Conservation (phyloP, 2,888 invertebrate species). For the Drosophila leonis region DNA sequence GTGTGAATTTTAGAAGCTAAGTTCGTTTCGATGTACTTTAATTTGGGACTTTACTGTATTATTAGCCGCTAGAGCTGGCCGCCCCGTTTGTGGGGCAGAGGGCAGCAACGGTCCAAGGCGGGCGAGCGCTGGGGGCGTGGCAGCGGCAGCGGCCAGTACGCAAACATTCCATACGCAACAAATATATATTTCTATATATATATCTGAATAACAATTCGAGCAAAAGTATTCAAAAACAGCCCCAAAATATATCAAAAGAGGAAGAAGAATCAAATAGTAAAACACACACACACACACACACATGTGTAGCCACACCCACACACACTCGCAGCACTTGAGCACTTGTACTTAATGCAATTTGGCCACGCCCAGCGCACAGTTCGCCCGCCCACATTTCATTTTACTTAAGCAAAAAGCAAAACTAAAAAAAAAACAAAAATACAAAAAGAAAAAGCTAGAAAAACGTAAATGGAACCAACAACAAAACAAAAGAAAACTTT, state of each 20-base stretch:
- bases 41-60: constrained; percentile 64
- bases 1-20: constrained; percentile 65
- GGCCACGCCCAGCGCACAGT: constrained; percentile 67
- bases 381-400: constrained; percentile 63
- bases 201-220: constrained; percentile 16
- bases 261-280: not conserved
- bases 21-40: constrained; percentile 70
- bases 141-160: constrained; percentile 48
- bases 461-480: constrained; percentile 64
- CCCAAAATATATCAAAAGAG: not conserved
- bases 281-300: constrained; percentile 19
- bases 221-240: constrained; percentile 56
- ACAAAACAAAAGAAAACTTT: constrained; percentile 44
- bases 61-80: constrained; percentile 55
- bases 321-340: constrained; percentile 62
- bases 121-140: constrained; percentile 51
- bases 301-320: constrained; percentile 23
- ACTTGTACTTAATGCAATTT: constrained; percentile 76
- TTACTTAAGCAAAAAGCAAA: constrained; percentile 63
- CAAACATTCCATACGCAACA: constrained; percentile 56
- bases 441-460: constrained; percentile 16
- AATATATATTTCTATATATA: constrained; percentile 5
- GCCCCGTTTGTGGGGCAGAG: constrained; percentile 15
- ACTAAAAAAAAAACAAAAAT: not conserved
- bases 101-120: constrained; percentile 57